phyloP scores from a whole-genome alignment of 2,797 vertebrate genomes.

The Oophaga sylvatica region DNA sequence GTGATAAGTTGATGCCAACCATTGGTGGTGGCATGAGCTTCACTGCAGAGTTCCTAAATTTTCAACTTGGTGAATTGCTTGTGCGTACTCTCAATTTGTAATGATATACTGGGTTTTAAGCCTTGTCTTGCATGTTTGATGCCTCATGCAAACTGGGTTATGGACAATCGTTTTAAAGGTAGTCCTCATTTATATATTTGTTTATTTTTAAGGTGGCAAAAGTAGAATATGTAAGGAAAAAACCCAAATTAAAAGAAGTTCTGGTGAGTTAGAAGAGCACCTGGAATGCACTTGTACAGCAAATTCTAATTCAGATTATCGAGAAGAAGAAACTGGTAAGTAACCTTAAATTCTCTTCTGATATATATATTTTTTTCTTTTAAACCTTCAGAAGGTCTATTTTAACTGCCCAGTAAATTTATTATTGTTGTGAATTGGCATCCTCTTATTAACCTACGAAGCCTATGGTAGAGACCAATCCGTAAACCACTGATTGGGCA shows the following conservation, averaged over 20 bases:
- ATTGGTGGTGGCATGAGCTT: not conserved
- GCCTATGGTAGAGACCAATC: too few relatives aligned
- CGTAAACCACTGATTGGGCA: not conserved
- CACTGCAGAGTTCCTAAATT: not conserved
- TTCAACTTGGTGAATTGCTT: not conserved
- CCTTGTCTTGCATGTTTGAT: not conserved
- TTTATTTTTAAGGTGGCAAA: conserved; percentile 87
- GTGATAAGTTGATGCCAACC: not conserved
- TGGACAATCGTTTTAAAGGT: not conserved
- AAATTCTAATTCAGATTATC: conserved; percentile 85
- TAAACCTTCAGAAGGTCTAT: not conserved
- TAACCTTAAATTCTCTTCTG: not conserved
- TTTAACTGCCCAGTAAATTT: not conserved
- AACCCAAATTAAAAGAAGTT: conserved; percentile 96
- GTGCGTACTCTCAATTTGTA: not conserved
- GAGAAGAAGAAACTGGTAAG: conserved; percentile 91
- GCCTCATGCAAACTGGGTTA: too few relatives aligned
- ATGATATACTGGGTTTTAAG: not conserved
- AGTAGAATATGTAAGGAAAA: conserved; percentile 95
- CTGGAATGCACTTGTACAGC: conserved; percentile 90
- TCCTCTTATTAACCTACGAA: too few relatives aligned
- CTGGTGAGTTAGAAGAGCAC: conserved; percentile 96
- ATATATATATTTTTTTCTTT: too few relatives aligned
- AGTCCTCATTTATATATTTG: not conserved
- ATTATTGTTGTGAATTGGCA: not conserved